A percentile compares a stretch with the other conserved stretches of the same genome.
Evolutionary conservation across 2,888 invertebrate species (phyloP).

Genomic region (Tillus elongatus): DNA sequence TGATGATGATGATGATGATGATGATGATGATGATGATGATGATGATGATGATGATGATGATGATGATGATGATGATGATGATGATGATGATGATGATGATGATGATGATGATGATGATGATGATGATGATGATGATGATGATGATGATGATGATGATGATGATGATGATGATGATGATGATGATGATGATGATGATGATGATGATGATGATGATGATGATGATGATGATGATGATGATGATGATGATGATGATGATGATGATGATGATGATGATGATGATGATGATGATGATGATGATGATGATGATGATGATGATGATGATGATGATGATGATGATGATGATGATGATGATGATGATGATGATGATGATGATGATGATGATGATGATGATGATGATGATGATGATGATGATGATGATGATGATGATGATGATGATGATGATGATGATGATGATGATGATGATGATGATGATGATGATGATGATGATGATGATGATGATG

Average conservation of each 20-base stretch:
- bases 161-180: slow-evolving; percentile 3
- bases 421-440: slow-evolving; percentile 2
- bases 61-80: slow-evolving; percentile 3
- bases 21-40: slow-evolving; percentile 3
- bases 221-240: not conserved
- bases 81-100: slow-evolving; percentile 3
- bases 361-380: slow-evolving; percentile 2
- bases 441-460: slow-evolving; percentile 3
- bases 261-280: slow-evolving; percentile 2
- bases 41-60: slow-evolving; percentile 3
- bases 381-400: not conserved
- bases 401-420: slow-evolving; percentile 2
- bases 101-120: slow-evolving; percentile 3
- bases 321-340: not conserved
- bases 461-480: slow-evolving; percentile 3
- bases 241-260: slow-evolving; percentile 1
- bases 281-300: not conserved
- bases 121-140: slow-evolving; percentile 2
- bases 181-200: not conserved
- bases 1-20: slow-evolving; percentile 3
- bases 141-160: not conserved
- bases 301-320: slow-evolving; percentile 2
- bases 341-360: slow-evolving; percentile 1
- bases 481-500: slow-evolving; percentile 3
- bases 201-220: slow-evolving; percentile 2